Evolutionary conservation across 2,797 vertebrate species (phyloP), one percentile per base, ranked within the genome.

Genomic region (Epinephelus coioides): DNA sequence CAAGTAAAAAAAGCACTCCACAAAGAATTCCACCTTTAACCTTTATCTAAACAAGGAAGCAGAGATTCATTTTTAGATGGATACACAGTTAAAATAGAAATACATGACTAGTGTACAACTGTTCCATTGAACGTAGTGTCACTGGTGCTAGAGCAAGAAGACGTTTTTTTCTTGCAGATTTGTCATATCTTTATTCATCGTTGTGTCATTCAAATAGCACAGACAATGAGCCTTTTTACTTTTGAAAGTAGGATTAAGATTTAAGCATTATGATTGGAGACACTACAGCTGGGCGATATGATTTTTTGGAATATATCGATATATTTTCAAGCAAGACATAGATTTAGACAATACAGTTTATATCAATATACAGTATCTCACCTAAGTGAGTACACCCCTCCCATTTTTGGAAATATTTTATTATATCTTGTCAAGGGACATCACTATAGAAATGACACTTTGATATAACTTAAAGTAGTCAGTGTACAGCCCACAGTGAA

Each of bases 21-120:
- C 40, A 21, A 25, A 50, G n/a, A 21, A 38, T 47, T 69, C 30
- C 49, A 15, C 15, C 59, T n/a, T 40, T 59, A 51, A 30, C 34
- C 21, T 57, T 49, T 10, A 43, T 61, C 34, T 56, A 13, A 62
- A 49, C 19, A 11, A 56, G 23, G 64, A 73, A 49, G 56, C 12
- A 21, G 0, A 12, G 15, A n/a, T 11, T 4, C 9, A 51, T 57
- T 69, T 62, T 51, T 63, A 64, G 56, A 73, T 43, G 46, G 27
- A 54, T 43, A 6, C 14, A 15, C 11, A 38, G 49, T 62, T 44
- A 30, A 55, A 76, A 81, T 55, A 76, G 54, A 70, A 64, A 50
- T 34, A 6, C 47, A 19, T 43, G 57, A 64, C 68, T 21, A 40
- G 1, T 65, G 44, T 11, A 11, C 5, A 34, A 53, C 19, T 61